Evolutionary conservation across 2,888 invertebrate genomes (phyloP), one percentile per base, ranked within the genome.

Genomic region (Mayetiola destructor): DNA sequence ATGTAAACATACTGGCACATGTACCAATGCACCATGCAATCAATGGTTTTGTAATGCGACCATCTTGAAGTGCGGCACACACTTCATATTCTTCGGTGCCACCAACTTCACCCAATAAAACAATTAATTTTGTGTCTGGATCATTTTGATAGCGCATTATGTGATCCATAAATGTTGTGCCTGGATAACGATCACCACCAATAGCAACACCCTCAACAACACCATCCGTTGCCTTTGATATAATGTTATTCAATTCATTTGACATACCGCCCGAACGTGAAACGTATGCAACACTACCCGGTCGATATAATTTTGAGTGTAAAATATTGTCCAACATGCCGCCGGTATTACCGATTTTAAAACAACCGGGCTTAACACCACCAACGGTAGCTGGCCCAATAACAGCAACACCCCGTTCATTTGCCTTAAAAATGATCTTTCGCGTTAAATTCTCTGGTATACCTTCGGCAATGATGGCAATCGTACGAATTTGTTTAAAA

Each of bases 251-350:
- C 60, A 99, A 75, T 69, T 99, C 99, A 71, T 99, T 99, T 55
- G 95, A 96, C 99, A 99, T 99, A 9, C 99, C 99, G 30, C 99
- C 99, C 0, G 96, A 97, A 21, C 97, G 82, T 0, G 96, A 97
- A 1, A 99, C 99, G 70, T 99, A 99, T 0, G 96, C 97, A 57
- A 99, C 93, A 67, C 95, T 91, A 10, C 99, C 99, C 0, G 96
- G 88, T 29, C 99, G 77, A 75, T 97, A 99, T 14, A 99, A 78
- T 70, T 95, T 95, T 62, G 96, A 96, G 68, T 96, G 90, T 1
- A 99, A 75, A 63, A 99, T 95, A 69, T 99, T 99, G 72, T 99
- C 99, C 79, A 99, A 88, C 97, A 99, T 99, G 59, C 99, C 99
- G 14, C 97, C 99, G 0, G 99, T 99, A 76, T 99, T 99, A 58